Evolutionary conservation across 2,888 invertebrate species (phyloP), one percentile per base, ranked within the genome.

Genomic region (Drosophila parthenogenetica): DNA sequence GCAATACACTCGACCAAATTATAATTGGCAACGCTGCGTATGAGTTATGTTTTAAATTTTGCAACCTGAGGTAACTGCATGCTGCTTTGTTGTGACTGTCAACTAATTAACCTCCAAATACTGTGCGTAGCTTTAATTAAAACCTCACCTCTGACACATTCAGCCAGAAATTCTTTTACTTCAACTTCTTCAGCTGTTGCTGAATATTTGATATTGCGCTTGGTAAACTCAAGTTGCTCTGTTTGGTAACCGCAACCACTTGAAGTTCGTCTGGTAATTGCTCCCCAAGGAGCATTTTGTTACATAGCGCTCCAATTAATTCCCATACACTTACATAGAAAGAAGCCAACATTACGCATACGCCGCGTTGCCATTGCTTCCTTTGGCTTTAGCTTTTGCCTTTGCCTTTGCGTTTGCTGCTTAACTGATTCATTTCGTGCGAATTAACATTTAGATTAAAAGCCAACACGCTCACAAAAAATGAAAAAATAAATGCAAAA

Each of bases 361-460:
- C 79, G 77, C 54, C 81, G 14, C 16, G 58, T 32, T 58, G 57
- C 51, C 54, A 2, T 8, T 5, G 29, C 29, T 29, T 29, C 29
- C 29, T 29, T 29, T 29, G 35, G 13, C 13, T 13, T 29, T 5
- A 5, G 3, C 29, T 8, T 29, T 29, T 35, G 50, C 39, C 55
- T 62, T 48, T 22, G 43, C 17, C 43, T 29, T 19, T 54, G 62
- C 25, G 39, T 17, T 25, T 48, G 60, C 55, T 48, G 70, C 66
- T 73, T 87, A 85, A 82, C 83, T 82, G 88, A 86, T 85, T 82
- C 86, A 82, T 82, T 79, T 81, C 50, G 50, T 49, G 62, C 65
- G 57, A 88, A 83, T 83, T 83, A 83, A 88, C 82, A 83, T 83
- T 83, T 83, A 83, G 82, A 83, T 83, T 88, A 83, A 86, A 83